Evolutionary conservation across 2,113 vertebrate genomes (phyloP).

Genomic region (Leptodactylus fuscus): DNA sequence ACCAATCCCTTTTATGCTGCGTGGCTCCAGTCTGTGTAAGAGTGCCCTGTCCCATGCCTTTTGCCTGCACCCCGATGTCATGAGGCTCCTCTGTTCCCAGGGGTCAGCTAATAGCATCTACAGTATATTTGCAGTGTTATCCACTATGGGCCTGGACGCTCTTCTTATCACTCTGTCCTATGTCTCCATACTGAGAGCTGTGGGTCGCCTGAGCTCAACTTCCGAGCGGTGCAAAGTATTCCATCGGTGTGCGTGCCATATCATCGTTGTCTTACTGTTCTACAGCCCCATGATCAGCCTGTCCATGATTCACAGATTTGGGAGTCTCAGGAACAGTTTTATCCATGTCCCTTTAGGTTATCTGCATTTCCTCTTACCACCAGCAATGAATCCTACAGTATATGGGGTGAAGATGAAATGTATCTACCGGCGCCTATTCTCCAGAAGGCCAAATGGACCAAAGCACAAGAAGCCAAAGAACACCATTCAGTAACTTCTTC

Average conservation of each 20-base stretch:
- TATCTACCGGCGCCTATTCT: neutral
- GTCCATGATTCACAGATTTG: constrained; percentile 44
- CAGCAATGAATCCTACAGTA: constrained; percentile 43
- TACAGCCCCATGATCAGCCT: constrained; percentile 35
- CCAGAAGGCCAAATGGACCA: too few relatives aligned
- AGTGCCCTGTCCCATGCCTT: constrained; percentile 28
- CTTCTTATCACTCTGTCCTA: constrained; percentile 38
- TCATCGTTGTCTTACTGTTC: constrained; percentile 13
- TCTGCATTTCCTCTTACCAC: constrained; percentile 50
- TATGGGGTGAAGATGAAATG: constrained; percentile 37
- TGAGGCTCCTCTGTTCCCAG: constrained; percentile 5
- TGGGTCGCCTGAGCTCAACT: neutral
- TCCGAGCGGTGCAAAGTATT: constrained; percentile 11
- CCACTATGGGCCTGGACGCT: constrained; percentile 41
- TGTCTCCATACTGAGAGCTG: constrained; percentile 3
- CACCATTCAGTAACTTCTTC: neutral
- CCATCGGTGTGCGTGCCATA: constrained; percentile 29
- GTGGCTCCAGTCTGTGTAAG: neutral
- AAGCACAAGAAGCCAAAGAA: neutral
- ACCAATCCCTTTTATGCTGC: neutral
- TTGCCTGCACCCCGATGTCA: constrained; percentile 37
- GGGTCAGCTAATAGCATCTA: neutral
- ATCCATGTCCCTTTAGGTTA: constrained; percentile 10
- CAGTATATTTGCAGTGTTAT: constrained; percentile 26
- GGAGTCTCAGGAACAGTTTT: neutral